Percentiles rank a stretch among this genome's conserved stretches.
phyloP scores from a whole-genome alignment of 2,797 vertebrate genomes.

The Gadopsis bispinosus region DNA sequence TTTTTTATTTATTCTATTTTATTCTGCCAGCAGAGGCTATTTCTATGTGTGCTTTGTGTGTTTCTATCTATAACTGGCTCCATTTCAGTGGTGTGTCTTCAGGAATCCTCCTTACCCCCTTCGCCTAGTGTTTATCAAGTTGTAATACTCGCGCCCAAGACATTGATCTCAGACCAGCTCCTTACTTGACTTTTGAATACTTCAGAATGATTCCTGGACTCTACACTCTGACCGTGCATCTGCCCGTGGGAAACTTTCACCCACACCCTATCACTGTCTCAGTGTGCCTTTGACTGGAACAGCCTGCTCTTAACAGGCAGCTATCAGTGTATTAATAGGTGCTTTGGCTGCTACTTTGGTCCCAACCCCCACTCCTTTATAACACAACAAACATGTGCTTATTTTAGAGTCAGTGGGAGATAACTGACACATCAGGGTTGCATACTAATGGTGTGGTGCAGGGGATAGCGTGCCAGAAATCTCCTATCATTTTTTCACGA shows the following conservation, averaged over 20 bases:
- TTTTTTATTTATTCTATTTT: neutral
- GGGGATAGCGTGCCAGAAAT: constrained; percentile 1
- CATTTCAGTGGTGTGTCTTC: constrained; percentile 29
- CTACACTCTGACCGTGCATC: constrained; percentile 6
- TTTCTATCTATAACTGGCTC: constrained; percentile 36
- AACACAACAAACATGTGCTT: constrained; percentile 66
- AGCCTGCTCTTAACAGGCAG: constrained; percentile 76
- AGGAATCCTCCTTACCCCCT: constrained; percentile 28
- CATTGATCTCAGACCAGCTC: constrained; percentile 38
- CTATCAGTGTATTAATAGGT: constrained; percentile 84
- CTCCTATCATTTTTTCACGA: constrained; percentile 14
- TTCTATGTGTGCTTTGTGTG: constrained; percentile 44
- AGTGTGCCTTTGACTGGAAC: constrained; percentile 69
- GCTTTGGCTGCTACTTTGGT: constrained; percentile 72
- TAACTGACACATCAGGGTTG: constrained; percentile 51
- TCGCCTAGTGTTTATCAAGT: constrained; percentile 23
- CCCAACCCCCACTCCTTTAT: constrained; percentile 56
- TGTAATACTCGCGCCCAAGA: constrained; percentile 16
- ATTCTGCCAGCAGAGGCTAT: constrained; percentile 27
- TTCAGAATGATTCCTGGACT: constrained; percentile 27
- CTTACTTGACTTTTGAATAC: constrained; percentile 38
- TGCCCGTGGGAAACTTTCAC: constrained; percentile 61
- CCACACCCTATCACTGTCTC: constrained; percentile 23
- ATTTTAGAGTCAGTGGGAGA: constrained; percentile 62
- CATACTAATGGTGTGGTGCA: constrained; percentile 42